Evolutionary conservation across 2,888 invertebrate species (phyloP).

Genomic region (Aphidoletes aphidimyza): DNA sequence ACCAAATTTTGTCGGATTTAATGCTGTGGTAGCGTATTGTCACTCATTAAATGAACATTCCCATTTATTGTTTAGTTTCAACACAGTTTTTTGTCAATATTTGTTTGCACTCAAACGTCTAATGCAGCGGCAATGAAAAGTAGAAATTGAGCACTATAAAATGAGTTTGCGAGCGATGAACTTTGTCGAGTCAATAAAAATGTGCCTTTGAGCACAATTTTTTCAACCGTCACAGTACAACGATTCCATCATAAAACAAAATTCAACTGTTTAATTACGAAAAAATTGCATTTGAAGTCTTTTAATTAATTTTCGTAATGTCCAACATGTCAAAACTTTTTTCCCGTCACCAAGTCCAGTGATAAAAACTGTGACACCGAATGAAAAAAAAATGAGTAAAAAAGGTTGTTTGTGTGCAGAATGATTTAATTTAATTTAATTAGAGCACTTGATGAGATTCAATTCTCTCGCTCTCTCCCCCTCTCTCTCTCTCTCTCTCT

Average conservation of each 20-base stretch:
- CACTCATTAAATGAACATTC: neutral
- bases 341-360: neutral
- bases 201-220: too few species aligned
- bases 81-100: too few species aligned
- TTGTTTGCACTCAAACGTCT: too few species aligned
- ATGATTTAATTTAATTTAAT: neutral
- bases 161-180: too few species aligned
- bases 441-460: neutral
- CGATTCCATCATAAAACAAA: neutral
- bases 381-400: neutral
- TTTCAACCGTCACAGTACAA: too few species aligned
- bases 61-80: too few species aligned
- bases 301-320: slow-evolving; percentile 20
- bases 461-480: neutral
- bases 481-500: neutral
- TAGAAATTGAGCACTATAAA: too few species aligned
- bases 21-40: too few species aligned
- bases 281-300: neutral
- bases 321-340: neutral
- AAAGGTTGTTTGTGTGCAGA: slow-evolving; percentile 25
- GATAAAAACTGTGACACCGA: neutral
- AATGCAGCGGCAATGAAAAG: too few species aligned
- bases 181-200: too few species aligned
- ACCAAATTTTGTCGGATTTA: neutral
- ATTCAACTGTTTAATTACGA: neutral